These are phyloP conservation scores for Notospermus geniculatus DNA, from an alignment of 1,140 invertebrate species.

Conservation along the genomic window DNA sequence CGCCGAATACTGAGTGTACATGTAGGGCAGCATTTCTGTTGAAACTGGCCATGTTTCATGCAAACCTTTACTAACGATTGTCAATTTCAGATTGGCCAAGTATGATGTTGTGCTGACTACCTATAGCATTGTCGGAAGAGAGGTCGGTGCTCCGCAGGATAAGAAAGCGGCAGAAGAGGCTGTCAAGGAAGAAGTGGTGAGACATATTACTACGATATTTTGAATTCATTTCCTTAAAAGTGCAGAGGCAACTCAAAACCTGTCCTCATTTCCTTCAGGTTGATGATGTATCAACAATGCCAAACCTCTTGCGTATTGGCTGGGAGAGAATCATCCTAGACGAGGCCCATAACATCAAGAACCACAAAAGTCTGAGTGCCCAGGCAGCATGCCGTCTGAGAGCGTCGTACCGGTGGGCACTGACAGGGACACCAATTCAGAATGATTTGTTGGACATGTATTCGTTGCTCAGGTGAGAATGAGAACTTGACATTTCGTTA, in stretches of 20 bases:
- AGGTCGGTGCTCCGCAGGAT: slow-evolving; percentile 48
- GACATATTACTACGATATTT: too few relatives aligned
- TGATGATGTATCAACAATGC: slow-evolving; percentile 20
- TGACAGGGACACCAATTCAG: slow-evolving; percentile 94
- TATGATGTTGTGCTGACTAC: slow-evolving; percentile 61
- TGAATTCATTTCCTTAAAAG: not conserved
- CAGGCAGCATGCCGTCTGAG: slow-evolving; percentile 64
- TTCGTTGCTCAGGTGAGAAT: slow-evolving; percentile 67
- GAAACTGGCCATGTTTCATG: too few relatives aligned
- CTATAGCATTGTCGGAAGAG: slow-evolving; percentile 57
- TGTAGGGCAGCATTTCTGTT: too few relatives aligned
- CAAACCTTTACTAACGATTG: too few relatives aligned
- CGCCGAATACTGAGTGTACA: too few relatives aligned
- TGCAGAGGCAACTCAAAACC: not conserved
- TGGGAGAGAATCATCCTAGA: slow-evolving; percentile 89
- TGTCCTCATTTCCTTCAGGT: not conserved
- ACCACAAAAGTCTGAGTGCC: slow-evolving; percentile 76
- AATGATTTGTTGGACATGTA: slow-evolving; percentile 89
- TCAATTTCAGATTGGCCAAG: slow-evolving; percentile 51
- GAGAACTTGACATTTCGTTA: not conserved
- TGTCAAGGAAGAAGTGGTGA: slow-evolving; percentile 30
- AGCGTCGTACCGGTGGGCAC: slow-evolving; percentile 69
- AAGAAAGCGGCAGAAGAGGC: slow-evolving; percentile 34
- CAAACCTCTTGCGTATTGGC: slow-evolving; percentile 62
- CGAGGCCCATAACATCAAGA: slow-evolving; percentile 89